phyloP scores from a whole-genome alignment of 2,113 vertebrate species.

The Isurus oxyrinchus region DNA sequence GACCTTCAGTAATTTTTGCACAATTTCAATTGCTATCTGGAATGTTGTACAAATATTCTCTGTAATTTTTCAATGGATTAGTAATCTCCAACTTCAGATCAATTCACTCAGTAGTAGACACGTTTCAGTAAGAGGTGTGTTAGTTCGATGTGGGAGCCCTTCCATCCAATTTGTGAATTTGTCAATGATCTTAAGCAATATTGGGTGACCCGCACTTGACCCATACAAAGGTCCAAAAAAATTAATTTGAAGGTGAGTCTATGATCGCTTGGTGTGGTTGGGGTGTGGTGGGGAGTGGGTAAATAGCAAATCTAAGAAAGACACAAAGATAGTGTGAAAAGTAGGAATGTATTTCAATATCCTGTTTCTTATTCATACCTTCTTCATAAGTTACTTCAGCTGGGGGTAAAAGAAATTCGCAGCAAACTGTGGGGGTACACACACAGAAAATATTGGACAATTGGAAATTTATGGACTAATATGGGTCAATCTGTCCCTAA shows the following conservation, averaged over 20 bases:
- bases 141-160: constrained; percentile 42
- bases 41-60: constrained; percentile 42
- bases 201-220: constrained; percentile 46
- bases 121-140: constrained; percentile 18
- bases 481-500: no score
- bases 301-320: neutral
- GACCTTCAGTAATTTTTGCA: neutral
- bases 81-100: constrained; percentile 44
- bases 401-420: neutral
- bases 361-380: neutral
- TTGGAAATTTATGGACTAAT: neutral
- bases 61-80: constrained; percentile 43
- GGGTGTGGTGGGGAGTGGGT: no score
- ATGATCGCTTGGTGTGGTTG: constrained; percentile 39
- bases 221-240: constrained; percentile 48
- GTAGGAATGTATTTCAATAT: no score
- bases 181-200: constrained; percentile 47
- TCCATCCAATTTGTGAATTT: constrained; percentile 47
- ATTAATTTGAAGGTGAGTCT: constrained; percentile 48
- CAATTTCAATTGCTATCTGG: neutral
- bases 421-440: neutral
- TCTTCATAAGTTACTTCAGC: neutral
- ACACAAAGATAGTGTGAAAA: neutral
- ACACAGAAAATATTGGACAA: neutral
- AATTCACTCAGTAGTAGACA: constrained; percentile 45